A percentile compares a stretch with the other conserved stretches of the same genome.
Conservation (phyloP, 2,797 vertebrate species). For the Kryptolebias ocellatus region DNA sequence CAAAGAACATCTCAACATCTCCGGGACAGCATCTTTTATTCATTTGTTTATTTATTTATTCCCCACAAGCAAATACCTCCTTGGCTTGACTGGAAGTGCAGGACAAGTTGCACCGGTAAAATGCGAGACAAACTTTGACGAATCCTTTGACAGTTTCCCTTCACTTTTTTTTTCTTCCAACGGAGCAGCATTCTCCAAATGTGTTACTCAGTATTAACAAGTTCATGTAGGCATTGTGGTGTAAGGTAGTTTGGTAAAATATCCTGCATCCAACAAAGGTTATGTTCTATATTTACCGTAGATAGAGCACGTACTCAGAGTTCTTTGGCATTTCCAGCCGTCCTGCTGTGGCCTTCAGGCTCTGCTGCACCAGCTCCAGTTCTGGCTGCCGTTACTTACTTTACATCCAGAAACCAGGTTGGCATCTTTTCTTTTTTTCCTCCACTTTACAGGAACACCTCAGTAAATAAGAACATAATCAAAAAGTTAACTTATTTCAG, state of each 20-base stretch:
- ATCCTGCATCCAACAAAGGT: not conserved
- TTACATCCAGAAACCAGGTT: constrained; percentile 1
- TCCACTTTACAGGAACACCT: not conserved
- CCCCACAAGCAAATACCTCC: constrained; percentile 26
- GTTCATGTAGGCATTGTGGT: not conserved
- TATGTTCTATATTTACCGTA: constrained; percentile 18
- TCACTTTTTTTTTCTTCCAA: not conserved
- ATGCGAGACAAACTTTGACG: constrained; percentile 19
- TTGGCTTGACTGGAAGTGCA: constrained; percentile 6
- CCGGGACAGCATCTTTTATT: not conserved
- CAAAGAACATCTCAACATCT: constrained; percentile 14
- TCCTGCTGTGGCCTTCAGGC: constrained; percentile 42
- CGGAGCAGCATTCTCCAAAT: constrained; percentile 19
- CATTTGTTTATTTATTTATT: no score
- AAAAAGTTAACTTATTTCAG: no score
- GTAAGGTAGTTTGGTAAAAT: constrained; percentile 24
- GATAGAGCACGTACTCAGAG: constrained; percentile 19
- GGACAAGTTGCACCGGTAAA: constrained; percentile 4
- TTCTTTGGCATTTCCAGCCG: constrained; percentile 7
- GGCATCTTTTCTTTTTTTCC: not conserved
- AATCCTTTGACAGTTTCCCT: constrained; percentile 26
- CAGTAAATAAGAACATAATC: no score
- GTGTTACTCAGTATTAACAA: not conserved
- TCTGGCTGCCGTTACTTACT: constrained; percentile 19
- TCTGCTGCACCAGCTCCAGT: constrained; percentile 4